Conservation (phyloP, 2,888 invertebrate species). For the Spodoptera exigua region DNA sequence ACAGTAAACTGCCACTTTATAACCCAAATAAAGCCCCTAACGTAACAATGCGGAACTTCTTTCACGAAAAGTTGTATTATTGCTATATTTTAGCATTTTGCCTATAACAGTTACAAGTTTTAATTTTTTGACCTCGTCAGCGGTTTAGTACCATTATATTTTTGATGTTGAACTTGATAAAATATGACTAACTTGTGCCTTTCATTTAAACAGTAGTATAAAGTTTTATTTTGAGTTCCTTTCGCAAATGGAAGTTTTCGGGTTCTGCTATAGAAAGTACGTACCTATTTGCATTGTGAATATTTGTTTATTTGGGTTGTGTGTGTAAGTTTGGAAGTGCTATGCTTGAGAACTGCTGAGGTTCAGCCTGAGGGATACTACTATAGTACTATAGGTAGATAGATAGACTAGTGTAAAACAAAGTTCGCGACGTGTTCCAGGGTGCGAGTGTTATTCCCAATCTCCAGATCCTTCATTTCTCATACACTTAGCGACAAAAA, state of each 20-base stretch:
- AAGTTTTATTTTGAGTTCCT: slow-evolving; percentile 11
- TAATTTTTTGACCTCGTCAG: slow-evolving; percentile 14
- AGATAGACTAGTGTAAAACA: no score
- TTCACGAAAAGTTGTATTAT: not conserved
- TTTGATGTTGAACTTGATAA: slow-evolving; percentile 11
- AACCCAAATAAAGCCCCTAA: slow-evolving; percentile 14
- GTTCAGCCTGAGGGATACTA: no score
- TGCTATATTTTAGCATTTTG: slow-evolving; percentile 13
- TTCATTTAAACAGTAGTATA: slow-evolving; percentile 16
- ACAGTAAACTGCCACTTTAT: not conserved
- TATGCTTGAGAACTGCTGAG: no score
- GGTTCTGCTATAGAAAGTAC: no score
- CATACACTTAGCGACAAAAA: no score
- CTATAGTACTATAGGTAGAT: no score
- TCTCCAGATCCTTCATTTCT: no score
- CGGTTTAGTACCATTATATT: slow-evolving; percentile 26
- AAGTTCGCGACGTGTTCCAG: no score
- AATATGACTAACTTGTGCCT: slow-evolving; percentile 23
- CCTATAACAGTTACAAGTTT: slow-evolving; percentile 21
- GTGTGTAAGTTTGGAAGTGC: no score
- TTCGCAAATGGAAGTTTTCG: slow-evolving; percentile 17
- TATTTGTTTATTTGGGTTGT: no score
- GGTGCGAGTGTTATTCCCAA: no score
- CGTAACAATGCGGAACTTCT: slow-evolving; percentile 5
- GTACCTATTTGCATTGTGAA: no score